Evolutionary conservation across 1,140 invertebrate genomes (phyloP).

Genomic region (Anagrus nilaparvatae): DNA sequence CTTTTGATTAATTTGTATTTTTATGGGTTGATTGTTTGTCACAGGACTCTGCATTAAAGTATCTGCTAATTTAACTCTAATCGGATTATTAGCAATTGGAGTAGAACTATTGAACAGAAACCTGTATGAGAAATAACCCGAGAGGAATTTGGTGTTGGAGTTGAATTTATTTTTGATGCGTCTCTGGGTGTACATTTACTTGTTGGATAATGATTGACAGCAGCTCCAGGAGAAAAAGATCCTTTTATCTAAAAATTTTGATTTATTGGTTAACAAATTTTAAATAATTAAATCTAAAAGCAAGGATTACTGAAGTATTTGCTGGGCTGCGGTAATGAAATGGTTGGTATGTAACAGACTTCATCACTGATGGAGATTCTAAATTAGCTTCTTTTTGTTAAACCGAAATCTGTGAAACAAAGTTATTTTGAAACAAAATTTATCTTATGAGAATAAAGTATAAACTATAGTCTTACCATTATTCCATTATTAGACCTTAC

Average conservation of each 20-base stretch:
- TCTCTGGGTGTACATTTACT: slow-evolving; percentile 25
- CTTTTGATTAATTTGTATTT: slow-evolving; percentile 35
- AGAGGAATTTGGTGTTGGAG: slow-evolving; percentile 21
- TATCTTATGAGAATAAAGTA: slow-evolving; percentile 5
- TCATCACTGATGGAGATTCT: slow-evolving; percentile 36
- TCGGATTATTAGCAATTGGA: slow-evolving; percentile 19
- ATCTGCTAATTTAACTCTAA: slow-evolving; percentile 32
- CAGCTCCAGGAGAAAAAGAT: slow-evolving; percentile 32
- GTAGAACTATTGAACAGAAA: slow-evolving; percentile 21
- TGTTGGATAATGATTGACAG: slow-evolving; percentile 34
- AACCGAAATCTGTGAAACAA: slow-evolving; percentile 82
- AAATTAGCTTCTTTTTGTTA: slow-evolving; percentile 67
- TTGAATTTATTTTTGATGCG: too few relatives aligned
- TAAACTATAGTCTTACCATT: slow-evolving; percentile 59
- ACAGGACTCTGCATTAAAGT: slow-evolving; percentile 25
- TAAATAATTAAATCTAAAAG: too few relatives aligned
- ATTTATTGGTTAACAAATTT: too few relatives aligned
- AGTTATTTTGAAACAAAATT: slow-evolving; percentile 66
- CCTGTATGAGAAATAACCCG: slow-evolving; percentile 29
- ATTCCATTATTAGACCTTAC: slow-evolving; percentile 88
- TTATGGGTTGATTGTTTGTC: slow-evolving; percentile 30
- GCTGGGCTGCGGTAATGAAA: slow-evolving; percentile 45
- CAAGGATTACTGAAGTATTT: slow-evolving; percentile 32
- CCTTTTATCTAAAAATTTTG: slow-evolving; percentile 23
- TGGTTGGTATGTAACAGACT: slow-evolving; percentile 44